Conservation (phyloP, 2,797 vertebrate species). For the Chiroxiphia lanceolata region DNA sequence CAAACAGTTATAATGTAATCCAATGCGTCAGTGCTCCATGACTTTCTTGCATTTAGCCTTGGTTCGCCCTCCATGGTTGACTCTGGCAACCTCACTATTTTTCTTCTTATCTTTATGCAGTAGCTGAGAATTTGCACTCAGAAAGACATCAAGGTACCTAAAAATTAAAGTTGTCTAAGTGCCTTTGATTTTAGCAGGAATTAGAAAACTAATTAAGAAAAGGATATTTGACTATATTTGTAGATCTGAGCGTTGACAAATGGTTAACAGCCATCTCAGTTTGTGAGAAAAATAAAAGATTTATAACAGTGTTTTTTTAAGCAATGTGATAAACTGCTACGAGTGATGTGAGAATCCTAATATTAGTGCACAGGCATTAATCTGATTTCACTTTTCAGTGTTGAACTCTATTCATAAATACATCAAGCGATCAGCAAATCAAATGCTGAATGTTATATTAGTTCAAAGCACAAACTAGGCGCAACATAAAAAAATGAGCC, state of each 20-base stretch:
- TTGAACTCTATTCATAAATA: constrained; percentile 24
- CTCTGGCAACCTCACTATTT: neutral
- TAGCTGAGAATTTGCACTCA: neutral
- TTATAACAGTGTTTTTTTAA: neutral
- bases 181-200: neutral
- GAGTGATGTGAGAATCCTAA: neutral
- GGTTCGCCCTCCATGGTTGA: neutral
- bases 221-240: neutral
- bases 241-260: neutral
- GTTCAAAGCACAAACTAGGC: neutral
- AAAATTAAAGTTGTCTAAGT: neutral
- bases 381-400: constrained; percentile 6
- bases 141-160: neutral
- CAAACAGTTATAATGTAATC: neutral
- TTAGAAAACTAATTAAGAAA: neutral
- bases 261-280: neutral
- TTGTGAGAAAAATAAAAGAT: neutral
- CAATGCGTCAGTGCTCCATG: neutral
- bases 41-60: neutral
- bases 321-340: neutral
- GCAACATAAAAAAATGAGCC: constrained; percentile 24
- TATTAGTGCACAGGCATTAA: neutral
- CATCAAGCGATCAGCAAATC: constrained; percentile 20
- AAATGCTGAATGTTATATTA: neutral
- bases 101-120: neutral